Conservation (phyloP, 2,113 vertebrate species). For the Girardinichthys multiradiatus region DNA sequence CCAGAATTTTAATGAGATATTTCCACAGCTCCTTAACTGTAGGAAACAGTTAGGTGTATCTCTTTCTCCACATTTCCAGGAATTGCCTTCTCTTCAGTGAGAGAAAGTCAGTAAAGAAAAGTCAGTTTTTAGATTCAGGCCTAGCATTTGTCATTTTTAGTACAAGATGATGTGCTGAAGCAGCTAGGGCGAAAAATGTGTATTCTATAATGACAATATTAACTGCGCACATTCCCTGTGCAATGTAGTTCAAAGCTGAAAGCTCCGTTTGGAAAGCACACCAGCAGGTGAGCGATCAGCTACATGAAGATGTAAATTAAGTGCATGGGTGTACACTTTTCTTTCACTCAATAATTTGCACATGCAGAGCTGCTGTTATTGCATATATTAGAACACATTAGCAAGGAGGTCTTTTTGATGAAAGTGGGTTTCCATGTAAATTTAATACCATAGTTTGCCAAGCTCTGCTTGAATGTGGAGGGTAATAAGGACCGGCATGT, state of each 20-base stretch:
- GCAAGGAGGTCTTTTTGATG: constrained; percentile 67
- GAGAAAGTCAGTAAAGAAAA: not conserved
- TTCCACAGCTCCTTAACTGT: constrained; percentile 24
- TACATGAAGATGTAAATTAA: constrained; percentile 26
- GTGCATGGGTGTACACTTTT: constrained; percentile 28
- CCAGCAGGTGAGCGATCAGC: constrained; percentile 19
- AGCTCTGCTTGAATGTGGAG: constrained; percentile 69
- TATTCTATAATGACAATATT: constrained; percentile 33
- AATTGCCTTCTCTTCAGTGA: constrained; percentile 29
- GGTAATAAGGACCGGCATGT: constrained; percentile 76
- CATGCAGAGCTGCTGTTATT: constrained; percentile 41
- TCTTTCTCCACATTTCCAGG: constrained; percentile 31
- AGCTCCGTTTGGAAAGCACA: constrained; percentile 18
- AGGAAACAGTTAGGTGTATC: constrained; percentile 23
- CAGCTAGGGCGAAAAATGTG: constrained; percentile 46
- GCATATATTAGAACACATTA: constrained; percentile 65
- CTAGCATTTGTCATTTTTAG: not conserved
- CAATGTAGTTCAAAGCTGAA: constrained; percentile 14
- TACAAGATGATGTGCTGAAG: constrained; percentile 8
- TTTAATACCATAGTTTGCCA: constrained; percentile 76
- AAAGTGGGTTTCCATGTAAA: constrained; percentile 79
- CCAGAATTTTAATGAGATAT: constrained; percentile 27
- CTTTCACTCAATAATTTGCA: constrained; percentile 36
- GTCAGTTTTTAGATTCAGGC: not conserved
- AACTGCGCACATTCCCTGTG: constrained; percentile 4